Percentiles rank a stretch among this genome's conserved stretches.
phyloP scores from a whole-genome alignment of 2,113 vertebrate species.

The Meleagris gallopavo region DNA sequence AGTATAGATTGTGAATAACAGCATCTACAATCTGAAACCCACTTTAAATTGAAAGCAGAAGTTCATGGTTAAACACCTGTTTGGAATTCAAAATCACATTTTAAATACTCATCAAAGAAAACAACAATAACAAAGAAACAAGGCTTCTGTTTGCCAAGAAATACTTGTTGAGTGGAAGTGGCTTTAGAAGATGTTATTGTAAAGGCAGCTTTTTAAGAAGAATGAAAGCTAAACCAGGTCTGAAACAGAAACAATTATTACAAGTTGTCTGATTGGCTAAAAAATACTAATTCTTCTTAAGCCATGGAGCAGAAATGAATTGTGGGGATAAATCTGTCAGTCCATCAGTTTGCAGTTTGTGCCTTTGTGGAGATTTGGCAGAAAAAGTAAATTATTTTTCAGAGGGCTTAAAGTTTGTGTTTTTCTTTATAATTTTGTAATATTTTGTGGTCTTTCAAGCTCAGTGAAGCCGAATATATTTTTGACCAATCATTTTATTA shows the following conservation, averaged over 20 bases:
- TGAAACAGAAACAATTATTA: neutral
- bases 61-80: neutral
- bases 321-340: neutral
- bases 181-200: neutral
- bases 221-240: neutral
- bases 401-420: neutral
- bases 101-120: neutral
- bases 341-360: neutral
- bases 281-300: constrained; percentile 24
- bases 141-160: neutral
- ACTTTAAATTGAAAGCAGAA: neutral
- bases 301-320: constrained; percentile 31
- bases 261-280: neutral
- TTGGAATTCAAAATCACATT: neutral
- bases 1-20: neutral
- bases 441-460: constrained; percentile 5
- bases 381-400: neutral
- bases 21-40: neutral
- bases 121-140: neutral
- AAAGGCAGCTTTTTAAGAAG: neutral
- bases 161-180: neutral
- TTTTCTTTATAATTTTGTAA: neutral
- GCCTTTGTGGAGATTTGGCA: neutral
- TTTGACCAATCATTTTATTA: neutral
- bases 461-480: neutral